Conservation (phyloP, 1,140 invertebrate species). For the Choristoneura fumiferana region DNA sequence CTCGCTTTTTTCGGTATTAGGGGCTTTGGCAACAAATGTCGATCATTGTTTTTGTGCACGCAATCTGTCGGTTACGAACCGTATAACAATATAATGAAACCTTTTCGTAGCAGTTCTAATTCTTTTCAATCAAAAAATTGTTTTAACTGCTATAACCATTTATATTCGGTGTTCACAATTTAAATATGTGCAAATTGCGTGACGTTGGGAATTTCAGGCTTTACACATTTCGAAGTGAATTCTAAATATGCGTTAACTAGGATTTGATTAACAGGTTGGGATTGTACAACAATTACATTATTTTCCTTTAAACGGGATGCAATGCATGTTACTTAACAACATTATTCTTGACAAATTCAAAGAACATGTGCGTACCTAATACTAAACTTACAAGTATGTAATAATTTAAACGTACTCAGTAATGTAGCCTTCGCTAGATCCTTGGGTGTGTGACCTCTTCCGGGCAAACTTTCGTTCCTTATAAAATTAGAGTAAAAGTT, state of each 20-base stretch:
- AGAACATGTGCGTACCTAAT: background rate
- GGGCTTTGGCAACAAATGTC: slow-evolving; percentile 36
- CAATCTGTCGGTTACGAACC: slow-evolving; percentile 49
- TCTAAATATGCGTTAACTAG: slow-evolving; percentile 5
- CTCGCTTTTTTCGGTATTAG: slow-evolving; percentile 46
- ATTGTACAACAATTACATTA: slow-evolving; percentile 5
- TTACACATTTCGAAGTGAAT: background rate
- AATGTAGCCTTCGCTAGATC: background rate
- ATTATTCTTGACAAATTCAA: slow-evolving; percentile 1
- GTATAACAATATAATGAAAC: slow-evolving; percentile 35
- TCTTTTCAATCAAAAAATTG: slow-evolving; percentile 41
- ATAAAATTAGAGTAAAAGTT: slow-evolving; percentile 1
- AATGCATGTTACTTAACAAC: background rate
- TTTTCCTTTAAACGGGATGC: background rate
- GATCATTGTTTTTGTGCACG: slow-evolving; percentile 60
- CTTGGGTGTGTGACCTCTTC: background rate
- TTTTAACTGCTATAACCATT: slow-evolving; percentile 32
- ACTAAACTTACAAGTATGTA: too few species aligned
- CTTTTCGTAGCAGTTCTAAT: slow-evolving; percentile 36
- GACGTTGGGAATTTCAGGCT: slow-evolving; percentile 6
- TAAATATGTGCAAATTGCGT: slow-evolving; percentile 16
- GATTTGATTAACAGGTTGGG: slow-evolving; percentile 1
- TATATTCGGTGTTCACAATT: slow-evolving; percentile 21
- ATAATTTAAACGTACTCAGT: too few species aligned
- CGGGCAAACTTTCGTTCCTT: slow-evolving; percentile 1